These are phyloP conservation scores for Lepus europaeus DNA, from an alignment of 2,113 vertebrate species.

Conservation along the genomic window DNA sequence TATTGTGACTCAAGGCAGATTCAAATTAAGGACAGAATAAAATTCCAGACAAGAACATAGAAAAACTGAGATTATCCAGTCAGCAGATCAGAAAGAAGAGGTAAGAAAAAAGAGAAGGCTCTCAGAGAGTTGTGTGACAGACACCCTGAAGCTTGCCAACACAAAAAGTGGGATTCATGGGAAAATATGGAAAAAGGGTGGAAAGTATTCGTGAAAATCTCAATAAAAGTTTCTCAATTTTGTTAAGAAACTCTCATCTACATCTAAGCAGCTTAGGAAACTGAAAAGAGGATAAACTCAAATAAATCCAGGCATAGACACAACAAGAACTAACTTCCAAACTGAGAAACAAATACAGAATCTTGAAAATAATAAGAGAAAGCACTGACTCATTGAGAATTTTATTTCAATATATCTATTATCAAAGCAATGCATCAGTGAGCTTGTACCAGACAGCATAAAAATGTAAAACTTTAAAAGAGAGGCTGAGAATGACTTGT, in stretches of 20 bases:
- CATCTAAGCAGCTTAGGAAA: neutral
- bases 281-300: neutral
- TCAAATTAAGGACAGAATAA: neutral
- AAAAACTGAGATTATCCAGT: neutral
- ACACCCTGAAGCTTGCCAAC: neutral
- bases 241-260: neutral
- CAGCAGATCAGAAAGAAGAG: neutral
- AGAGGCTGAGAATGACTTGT: neutral
- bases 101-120: neutral
- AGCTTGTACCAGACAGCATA: neutral
- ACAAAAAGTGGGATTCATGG: neutral
- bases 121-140: neutral
- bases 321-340: neutral
- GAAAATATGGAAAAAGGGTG: rapidly evolving
- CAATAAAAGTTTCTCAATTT: neutral
- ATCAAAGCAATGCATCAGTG: neutral
- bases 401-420: neutral
- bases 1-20: neutral
- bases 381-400: neutral
- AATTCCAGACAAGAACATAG: neutral
- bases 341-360: neutral
- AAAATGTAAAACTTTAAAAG: neutral
- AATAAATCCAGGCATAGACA: neutral
- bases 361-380: neutral
- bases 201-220: neutral